Percentiles rank a stretch among this genome's conserved stretches.
phyloP scores from a whole-genome alignment of 1,140 invertebrate genomes.

The Macrocentrus cingulum region DNA sequence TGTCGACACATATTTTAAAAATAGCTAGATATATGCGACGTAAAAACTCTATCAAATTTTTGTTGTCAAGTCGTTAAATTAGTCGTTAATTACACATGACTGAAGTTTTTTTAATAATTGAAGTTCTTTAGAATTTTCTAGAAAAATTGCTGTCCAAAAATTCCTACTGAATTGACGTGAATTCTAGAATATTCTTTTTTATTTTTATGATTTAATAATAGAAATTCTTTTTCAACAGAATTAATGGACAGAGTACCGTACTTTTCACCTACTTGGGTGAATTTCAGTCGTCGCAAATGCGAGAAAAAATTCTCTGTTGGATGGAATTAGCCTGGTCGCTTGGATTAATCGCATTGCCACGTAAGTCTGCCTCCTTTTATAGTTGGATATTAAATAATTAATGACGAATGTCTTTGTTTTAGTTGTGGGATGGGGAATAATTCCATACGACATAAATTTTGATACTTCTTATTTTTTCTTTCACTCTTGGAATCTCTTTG shows the following conservation, averaged over 20 bases:
- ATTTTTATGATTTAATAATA: neutral
- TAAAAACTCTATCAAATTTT: too few relatives aligned
- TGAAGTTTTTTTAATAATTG: too few relatives aligned
- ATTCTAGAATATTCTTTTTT: too few relatives aligned
- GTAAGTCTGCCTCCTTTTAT: constrained; percentile 44
- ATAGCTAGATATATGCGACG: too few relatives aligned
- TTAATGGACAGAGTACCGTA: constrained; percentile 62
- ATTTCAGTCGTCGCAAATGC: constrained; percentile 60
- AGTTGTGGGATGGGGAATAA: constrained; percentile 61
- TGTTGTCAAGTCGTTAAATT: too few relatives aligned
- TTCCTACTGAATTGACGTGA: too few relatives aligned
- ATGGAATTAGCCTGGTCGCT: constrained; percentile 65
- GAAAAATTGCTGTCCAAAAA: neutral
- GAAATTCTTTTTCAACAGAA: constrained; percentile 48
- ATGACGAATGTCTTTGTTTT: constrained; percentile 29
- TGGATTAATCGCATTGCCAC: constrained; percentile 61
- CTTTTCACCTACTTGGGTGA: constrained; percentile 66
- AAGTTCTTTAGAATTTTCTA: too few relatives aligned
- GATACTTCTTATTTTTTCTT: constrained; percentile 46
- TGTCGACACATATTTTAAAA: too few relatives aligned
- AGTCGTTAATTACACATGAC: too few relatives aligned
- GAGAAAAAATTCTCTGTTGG: constrained; percentile 61
- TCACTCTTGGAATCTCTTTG: constrained; percentile 59
- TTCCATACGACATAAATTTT: constrained; percentile 50
- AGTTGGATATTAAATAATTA: constrained; percentile 4